These are phyloP conservation scores for Patiria miniata DNA, from an alignment of 35 echinoderm and acorn worm species.

Conservation along the genomic window DNA sequence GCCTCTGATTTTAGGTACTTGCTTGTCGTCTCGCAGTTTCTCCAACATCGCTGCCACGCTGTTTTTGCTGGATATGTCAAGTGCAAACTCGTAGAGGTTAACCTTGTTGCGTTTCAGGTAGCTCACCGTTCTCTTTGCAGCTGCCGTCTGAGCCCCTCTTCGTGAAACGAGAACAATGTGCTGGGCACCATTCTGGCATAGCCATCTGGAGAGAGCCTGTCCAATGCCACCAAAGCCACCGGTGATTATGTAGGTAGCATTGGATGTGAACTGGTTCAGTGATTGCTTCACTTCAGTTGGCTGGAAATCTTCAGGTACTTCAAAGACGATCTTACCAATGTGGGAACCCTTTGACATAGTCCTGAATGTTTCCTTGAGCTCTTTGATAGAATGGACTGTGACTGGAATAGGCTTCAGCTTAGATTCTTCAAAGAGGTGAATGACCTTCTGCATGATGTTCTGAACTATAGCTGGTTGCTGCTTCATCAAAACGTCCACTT, in stretches of 20 bases:
- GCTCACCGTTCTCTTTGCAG: conserved; percentile 37
- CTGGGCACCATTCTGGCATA: conserved; percentile 72
- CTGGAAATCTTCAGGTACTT: conserved; percentile 57
- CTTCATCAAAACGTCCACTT: conserved; percentile 54
- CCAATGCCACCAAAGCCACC: conserved; percentile 55
- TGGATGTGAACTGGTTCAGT: conserved; percentile 55
- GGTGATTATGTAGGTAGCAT: conserved; percentile 76
- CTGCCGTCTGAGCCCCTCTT: not conserved
- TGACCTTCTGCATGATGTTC: conserved; percentile 35
- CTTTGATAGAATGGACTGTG: conserved; percentile 22
- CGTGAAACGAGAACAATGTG: conserved; percentile 67
- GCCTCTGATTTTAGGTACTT: conserved; percentile 46
- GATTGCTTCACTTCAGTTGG: conserved; percentile 41
- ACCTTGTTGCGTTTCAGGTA: conserved; percentile 56
- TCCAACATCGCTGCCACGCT: not conserved
- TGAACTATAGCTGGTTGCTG: conserved; percentile 37
- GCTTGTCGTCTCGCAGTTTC: conserved; percentile 7
- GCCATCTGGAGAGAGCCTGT: conserved; percentile 69
- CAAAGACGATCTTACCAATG: conserved; percentile 28
- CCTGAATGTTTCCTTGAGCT: conserved; percentile 41
- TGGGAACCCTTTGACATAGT: conserved; percentile 22
- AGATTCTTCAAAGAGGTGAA: conserved; percentile 18
- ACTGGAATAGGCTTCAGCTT: conserved; percentile 43
- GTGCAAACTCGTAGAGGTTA: conserved; percentile 37
- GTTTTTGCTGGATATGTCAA: not conserved